Conservation (phyloP, 2,888 invertebrate genomes). For the Alentia gelatinosa region DNA sequence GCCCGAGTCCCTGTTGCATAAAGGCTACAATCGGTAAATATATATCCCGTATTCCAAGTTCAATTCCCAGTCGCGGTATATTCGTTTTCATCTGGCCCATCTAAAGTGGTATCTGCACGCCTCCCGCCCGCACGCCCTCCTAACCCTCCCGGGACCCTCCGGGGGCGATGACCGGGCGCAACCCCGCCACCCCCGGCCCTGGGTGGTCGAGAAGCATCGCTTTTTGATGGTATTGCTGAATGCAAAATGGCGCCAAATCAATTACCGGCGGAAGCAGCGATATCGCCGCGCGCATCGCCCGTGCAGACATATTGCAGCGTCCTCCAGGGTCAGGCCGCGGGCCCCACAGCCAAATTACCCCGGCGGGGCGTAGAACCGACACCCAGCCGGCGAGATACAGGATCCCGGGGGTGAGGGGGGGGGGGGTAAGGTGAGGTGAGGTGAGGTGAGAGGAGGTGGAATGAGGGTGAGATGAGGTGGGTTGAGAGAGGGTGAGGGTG, state of each 20-base stretch:
- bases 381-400: no score
- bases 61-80: not conserved
- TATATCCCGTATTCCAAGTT: no score
- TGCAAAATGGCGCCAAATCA: slow-evolving; percentile 22
- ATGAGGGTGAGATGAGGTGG: no score
- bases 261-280: not conserved
- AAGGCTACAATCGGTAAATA: no score
- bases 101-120: not conserved
- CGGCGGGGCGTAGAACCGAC: no score
- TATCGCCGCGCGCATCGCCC: not conserved
- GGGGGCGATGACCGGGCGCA: no score
- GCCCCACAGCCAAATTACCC: not conserved
- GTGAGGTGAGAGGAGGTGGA: no score
- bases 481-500: no score
- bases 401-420: not conserved
- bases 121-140: not conserved
- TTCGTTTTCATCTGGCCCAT: not conserved
- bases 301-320: not conserved
- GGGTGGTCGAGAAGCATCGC: not conserved
- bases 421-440: no score
- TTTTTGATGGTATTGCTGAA: not conserved
- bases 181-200: not conserved
- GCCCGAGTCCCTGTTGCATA: no score
- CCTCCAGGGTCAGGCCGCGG: not conserved
- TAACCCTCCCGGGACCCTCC: not conserved